Percentiles rank a stretch among this genome's conserved stretches.
Evolutionary conservation across 2,797 vertebrate genomes (phyloP).

Genomic region (Pipistrellus pipistrellus): DNA sequence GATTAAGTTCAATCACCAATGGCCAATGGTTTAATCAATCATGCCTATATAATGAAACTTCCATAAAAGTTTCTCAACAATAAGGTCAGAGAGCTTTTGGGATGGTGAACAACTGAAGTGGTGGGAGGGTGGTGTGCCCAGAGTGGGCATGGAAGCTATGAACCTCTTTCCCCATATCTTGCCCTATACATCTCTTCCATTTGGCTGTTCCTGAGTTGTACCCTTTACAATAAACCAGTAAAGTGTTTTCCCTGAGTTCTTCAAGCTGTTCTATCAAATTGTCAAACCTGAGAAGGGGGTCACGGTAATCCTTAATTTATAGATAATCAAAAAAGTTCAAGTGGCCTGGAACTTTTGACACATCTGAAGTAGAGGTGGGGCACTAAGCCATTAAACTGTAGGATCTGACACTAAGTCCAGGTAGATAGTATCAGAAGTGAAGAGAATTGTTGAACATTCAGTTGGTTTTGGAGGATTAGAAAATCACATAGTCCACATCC

Average conservation of each 20-base stretch:
- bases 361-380: background rate
- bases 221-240: conserved; percentile 45
- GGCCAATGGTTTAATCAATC: conserved; percentile 27
- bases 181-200: background rate
- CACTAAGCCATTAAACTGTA: conserved; percentile 13
- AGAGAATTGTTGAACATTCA: background rate
- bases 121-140: background rate
- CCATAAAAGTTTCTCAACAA: conserved; percentile 28
- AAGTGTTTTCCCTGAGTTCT: conserved; percentile 57
- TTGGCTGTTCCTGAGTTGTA: conserved; percentile 13
- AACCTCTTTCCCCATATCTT: background rate
- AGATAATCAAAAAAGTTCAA: conserved; percentile 5
- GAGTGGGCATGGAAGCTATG: background rate
- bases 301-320: background rate
- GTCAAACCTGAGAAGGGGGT: background rate
- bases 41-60: conserved; percentile 32
- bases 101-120: conserved; percentile 2
- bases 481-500: background rate
- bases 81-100: background rate
- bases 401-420: conserved; percentile 1
- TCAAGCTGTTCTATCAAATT: conserved; percentile 35
- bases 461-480: background rate
- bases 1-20: background rate
- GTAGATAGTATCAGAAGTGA: background rate
- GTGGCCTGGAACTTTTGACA: background rate